These are phyloP conservation scores for Mythimna loreyi DNA, from an alignment of 2,888 invertebrate genomes.

Conservation along the genomic window DNA sequence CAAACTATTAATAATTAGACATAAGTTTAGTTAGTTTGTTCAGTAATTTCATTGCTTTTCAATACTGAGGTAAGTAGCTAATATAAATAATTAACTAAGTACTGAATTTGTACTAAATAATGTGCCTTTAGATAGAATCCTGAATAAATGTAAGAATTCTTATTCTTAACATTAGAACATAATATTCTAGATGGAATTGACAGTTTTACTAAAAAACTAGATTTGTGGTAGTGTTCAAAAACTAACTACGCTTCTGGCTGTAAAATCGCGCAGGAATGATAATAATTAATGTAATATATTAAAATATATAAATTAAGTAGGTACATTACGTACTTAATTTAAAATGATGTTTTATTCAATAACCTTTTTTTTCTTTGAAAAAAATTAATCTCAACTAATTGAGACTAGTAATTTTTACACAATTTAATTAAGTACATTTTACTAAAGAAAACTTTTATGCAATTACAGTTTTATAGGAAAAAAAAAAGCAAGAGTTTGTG, in stretches of 20 bases:
- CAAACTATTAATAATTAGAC: neutral
- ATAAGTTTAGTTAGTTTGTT: neutral
- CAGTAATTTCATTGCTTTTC: neutral
- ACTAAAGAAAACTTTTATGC: too few species aligned
- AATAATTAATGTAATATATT: too few species aligned
- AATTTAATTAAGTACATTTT: too few species aligned
- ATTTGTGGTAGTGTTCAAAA: conserved; percentile 14
- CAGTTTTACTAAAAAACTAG: conserved; percentile 34
- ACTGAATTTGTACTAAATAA: neutral
- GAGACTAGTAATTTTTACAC: too few species aligned
- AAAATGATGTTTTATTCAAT: too few species aligned
- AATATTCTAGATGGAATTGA: conserved; percentile 24
- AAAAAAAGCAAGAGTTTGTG: conserved; percentile 49
- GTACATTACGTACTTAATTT: too few species aligned
- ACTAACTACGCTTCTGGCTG: conserved; percentile 15
- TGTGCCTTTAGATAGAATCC: conserved; percentile 5
- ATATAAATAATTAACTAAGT: neutral
- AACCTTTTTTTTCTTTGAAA: too few species aligned
- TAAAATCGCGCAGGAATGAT: neutral
- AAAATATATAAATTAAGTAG: too few species aligned
- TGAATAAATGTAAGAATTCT: conserved; percentile 5
- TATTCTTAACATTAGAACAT: too few species aligned
- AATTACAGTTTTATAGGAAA: conserved; percentile 47
- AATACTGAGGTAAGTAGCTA: neutral
- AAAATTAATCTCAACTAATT: too few species aligned